These are phyloP conservation scores for Lordiphosa fenestrarum DNA, from an alignment of 2,888 invertebrate species.

Conservation along the genomic window DNA sequence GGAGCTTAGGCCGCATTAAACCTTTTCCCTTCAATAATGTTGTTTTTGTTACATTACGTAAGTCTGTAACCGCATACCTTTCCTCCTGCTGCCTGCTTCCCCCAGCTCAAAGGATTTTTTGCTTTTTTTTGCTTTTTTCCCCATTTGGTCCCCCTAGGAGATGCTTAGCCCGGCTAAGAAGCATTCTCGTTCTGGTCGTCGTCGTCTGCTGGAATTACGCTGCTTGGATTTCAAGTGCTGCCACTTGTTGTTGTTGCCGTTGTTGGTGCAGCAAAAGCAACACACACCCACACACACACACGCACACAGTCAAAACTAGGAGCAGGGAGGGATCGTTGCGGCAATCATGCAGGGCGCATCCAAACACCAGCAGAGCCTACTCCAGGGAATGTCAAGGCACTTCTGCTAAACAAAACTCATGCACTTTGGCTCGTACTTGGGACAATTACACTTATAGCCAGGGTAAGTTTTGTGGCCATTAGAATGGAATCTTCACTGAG, in stretches of 20 bases:
- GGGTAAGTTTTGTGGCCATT: no score
- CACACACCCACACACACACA: not conserved
- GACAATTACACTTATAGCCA: no score
- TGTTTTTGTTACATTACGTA: slow-evolving; percentile 39
- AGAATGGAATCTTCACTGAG: no score
- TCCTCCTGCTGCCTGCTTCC: not conserved
- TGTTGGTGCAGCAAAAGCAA: slow-evolving; percentile 30
- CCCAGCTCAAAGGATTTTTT: slow-evolving; percentile 35
- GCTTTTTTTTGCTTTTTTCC: no score
- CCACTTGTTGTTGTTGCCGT: slow-evolving; percentile 43
- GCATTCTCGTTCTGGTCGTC: slow-evolving; percentile 47
- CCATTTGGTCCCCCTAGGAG: slow-evolving; percentile 37
- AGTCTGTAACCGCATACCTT: slow-evolving; percentile 25
- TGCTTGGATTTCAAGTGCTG: slow-evolving; percentile 60
- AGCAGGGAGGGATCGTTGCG: not conserved
- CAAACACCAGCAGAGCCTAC: no score
- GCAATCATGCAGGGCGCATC: no score
- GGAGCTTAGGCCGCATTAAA: slow-evolving; percentile 63
- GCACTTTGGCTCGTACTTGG: no score
- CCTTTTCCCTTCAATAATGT: slow-evolving; percentile 54
- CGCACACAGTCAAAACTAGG: slow-evolving; percentile 12
- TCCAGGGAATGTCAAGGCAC: no score
- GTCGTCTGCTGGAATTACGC: slow-evolving; percentile 58
- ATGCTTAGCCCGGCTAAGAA: slow-evolving; percentile 55
- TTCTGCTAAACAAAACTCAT: no score